Percentiles rank a stretch among this genome's conserved stretches.
Conservation (phyloP, 2,113 vertebrate genomes). For the Lota lota region DNA sequence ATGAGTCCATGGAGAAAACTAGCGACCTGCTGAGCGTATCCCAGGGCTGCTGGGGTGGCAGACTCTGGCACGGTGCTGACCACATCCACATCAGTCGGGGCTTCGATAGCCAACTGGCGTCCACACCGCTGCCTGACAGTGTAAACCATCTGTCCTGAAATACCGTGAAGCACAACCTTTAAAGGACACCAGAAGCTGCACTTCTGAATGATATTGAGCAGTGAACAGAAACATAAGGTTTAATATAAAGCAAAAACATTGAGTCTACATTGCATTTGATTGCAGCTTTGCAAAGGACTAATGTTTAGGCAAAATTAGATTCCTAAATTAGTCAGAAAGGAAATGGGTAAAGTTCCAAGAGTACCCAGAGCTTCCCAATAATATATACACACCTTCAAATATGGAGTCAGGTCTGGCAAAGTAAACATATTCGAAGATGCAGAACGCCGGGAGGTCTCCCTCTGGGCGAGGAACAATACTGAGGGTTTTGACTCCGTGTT, state of each 20-base stretch:
- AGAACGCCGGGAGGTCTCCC: conserved; percentile 88
- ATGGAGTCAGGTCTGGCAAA: conserved; percentile 98
- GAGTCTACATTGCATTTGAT: no score
- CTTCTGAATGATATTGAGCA: background rate
- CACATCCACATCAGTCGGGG: conserved; percentile 90
- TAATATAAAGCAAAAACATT: background rate
- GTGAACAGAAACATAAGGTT: background rate
- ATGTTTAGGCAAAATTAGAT: no score
- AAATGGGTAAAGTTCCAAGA: no score
- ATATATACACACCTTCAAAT: conserved; percentile 83
- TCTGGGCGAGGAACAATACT: conserved; percentile 81
- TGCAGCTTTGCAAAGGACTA: no score
- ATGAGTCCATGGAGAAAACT: background rate
- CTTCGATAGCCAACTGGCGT: conserved; percentile 90
- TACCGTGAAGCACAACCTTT: background rate
- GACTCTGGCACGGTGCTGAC: conserved; percentile 98
- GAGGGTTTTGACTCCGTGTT: conserved; percentile 81
- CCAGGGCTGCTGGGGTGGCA: conserved; percentile 93
- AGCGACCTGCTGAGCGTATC: conserved; percentile 85
- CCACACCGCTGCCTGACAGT: conserved; percentile 92
- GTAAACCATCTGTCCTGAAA: conserved; percentile 96
- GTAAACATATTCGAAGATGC: conserved; percentile 99
- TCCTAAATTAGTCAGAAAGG: no score
- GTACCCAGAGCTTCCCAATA: no score
- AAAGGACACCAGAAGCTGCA: background rate